Conservation (phyloP, 2,888 invertebrate species). For the Coremacera marginata region DNA sequence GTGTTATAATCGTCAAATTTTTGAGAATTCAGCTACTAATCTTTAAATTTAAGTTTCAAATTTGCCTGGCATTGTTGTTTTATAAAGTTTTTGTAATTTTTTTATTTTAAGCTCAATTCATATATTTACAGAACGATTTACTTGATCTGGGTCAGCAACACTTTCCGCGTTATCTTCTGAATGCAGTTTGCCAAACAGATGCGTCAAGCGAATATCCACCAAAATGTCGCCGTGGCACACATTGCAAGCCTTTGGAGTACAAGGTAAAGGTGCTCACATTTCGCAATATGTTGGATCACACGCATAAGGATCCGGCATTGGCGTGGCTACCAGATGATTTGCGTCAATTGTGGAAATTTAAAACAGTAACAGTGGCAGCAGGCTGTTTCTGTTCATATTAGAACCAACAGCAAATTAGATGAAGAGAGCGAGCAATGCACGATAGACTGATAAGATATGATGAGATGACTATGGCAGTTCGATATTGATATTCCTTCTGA, state of each 20-base stretch:
- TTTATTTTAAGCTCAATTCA: background rate
- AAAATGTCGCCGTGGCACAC: constrained; percentile 64
- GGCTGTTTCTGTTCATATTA: constrained; percentile 65
- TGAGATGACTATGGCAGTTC: background rate
- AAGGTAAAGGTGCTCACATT: constrained; percentile 64
- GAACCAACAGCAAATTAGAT: background rate
- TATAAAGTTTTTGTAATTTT: background rate
- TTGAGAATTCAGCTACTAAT: too few relatives aligned
- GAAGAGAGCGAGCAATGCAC: background rate
- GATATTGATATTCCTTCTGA: background rate
- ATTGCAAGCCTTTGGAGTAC: constrained; percentile 66
- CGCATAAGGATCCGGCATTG: constrained; percentile 54
- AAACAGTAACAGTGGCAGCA: constrained; percentile 65
- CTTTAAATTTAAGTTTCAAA: too few relatives aligned
- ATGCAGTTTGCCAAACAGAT: constrained; percentile 63
- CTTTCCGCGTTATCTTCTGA: constrained; percentile 66
- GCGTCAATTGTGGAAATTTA: constrained; percentile 62
- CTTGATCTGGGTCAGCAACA: constrained; percentile 63
- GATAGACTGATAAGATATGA: background rate
- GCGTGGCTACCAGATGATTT: constrained; percentile 56
- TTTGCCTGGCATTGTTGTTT: too few relatives aligned
- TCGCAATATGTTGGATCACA: constrained; percentile 50
- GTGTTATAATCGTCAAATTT: too few relatives aligned
- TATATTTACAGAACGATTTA: constrained; percentile 59
- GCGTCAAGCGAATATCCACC: constrained; percentile 49